Evolutionary conservation across 2,113 vertebrate genomes (phyloP).

Genomic region (Pterocles orientalis): DNA sequence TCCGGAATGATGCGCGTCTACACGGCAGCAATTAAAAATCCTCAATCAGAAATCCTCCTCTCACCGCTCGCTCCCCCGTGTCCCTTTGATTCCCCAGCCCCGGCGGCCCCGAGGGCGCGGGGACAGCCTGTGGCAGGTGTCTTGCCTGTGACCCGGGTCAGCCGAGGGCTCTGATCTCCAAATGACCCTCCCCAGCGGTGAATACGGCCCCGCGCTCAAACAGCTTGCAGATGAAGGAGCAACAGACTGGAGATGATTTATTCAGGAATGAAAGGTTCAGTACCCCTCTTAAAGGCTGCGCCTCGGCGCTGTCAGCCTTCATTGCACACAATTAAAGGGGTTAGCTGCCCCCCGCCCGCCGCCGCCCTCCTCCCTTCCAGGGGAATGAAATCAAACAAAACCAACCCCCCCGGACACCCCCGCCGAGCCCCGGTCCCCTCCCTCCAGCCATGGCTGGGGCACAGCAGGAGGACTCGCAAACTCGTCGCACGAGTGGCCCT

Average conservation of each 20-base stretch:
- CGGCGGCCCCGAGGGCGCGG: not conserved
- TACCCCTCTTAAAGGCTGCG: slow-evolving; percentile 44
- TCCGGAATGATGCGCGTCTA: not conserved
- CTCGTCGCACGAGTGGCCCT: not conserved
- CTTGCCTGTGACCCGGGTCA: slow-evolving; percentile 59
- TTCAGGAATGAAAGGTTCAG: slow-evolving; percentile 69
- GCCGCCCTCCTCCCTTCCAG: not conserved
- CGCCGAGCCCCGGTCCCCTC: rapidly evolving
- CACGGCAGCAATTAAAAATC: not conserved
- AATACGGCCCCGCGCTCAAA: not conserved
- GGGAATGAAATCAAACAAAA: slow-evolving; percentile 45
- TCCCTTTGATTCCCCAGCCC: not conserved
- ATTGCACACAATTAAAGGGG: slow-evolving; percentile 69
- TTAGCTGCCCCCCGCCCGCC: not conserved
- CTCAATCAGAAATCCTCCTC: not conserved
- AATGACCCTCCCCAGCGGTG: slow-evolving; percentile 56
- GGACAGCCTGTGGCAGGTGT: slow-evolving; percentile 60
- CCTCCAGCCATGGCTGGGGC: not conserved
- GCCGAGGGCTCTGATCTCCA: slow-evolving; percentile 48
- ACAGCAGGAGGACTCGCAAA: not conserved
- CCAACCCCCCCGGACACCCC: not conserved
- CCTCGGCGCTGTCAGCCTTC: slow-evolving; percentile 62
- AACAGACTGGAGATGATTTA: slow-evolving; percentile 70
- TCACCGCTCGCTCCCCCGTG: not conserved
- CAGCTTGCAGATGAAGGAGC: slow-evolving; percentile 74